Conservation (phyloP, 53 echinoderm and acorn worm genomes). For the Crossaster papposus region DNA sequence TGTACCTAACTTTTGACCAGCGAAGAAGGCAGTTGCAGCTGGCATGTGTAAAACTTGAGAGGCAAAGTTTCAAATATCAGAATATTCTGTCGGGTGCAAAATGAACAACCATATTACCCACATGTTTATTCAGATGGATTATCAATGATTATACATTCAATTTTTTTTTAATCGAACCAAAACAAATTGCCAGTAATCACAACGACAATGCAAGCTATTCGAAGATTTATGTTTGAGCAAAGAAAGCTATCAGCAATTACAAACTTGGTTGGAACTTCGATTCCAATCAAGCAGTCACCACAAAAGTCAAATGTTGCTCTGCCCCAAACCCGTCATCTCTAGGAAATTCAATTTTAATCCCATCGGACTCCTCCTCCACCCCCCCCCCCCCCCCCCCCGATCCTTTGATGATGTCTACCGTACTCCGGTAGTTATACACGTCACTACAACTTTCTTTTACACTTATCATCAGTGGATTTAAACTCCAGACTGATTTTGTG, state of each 20-base stretch:
- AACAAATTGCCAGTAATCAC: too few species aligned
- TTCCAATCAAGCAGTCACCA: not conserved
- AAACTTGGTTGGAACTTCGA: not conserved
- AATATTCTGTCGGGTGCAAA: too few species aligned
- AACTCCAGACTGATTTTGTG: not conserved
- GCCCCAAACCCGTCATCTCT: not conserved
- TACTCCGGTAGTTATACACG: not conserved
- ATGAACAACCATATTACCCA: too few species aligned
- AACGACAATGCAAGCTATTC: too few species aligned
- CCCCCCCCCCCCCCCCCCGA: not conserved
- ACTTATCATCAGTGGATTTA: not conserved
- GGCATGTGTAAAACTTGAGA: too few species aligned
- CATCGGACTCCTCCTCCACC: not conserved
- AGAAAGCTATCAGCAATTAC: not conserved
- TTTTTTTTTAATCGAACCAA: too few species aligned
- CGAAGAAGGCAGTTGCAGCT: too few species aligned
- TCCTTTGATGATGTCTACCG: not conserved
- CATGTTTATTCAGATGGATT: too few species aligned
- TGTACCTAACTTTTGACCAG: too few species aligned
- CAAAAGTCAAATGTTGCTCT: not conserved
- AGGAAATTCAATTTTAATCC: conserved; percentile 2
- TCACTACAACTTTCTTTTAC: not conserved
- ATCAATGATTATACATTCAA: too few species aligned
- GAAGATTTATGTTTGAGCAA: too few species aligned
- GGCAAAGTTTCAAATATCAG: too few species aligned